phyloP scores from a whole-genome alignment of 2,113 vertebrate genomes.

The Morone chrysops region DNA sequence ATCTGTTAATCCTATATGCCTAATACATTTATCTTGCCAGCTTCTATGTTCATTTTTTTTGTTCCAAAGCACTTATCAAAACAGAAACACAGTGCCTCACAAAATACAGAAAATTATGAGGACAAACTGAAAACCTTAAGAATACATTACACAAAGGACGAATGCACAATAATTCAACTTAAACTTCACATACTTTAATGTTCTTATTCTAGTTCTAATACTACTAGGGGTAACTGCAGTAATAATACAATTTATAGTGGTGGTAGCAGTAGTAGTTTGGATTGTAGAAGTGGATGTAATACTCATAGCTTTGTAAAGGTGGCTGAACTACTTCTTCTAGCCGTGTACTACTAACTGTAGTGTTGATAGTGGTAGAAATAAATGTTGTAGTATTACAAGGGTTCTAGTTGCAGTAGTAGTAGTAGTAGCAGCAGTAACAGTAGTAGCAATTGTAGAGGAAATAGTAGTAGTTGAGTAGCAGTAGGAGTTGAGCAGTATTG shows the following conservation, averaged over 20 bases:
- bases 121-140: background rate
- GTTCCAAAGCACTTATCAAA: background rate
- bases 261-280: background rate
- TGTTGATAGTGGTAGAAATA: too few relatives aligned
- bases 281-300: background rate
- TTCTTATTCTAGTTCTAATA: too few relatives aligned
- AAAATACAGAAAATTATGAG: background rate
- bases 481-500: background rate
- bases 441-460: background rate
- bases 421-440: too few relatives aligned
- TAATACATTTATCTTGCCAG: slow-evolving; percentile 4
- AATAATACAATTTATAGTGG: background rate
- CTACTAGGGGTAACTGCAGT: too few relatives aligned
- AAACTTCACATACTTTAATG: too few relatives aligned
- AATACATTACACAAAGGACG: background rate
- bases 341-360: too few relatives aligned
- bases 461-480: background rate
- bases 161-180: background rate
- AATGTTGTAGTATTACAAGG: too few relatives aligned
- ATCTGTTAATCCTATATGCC: slow-evolving; percentile 3
- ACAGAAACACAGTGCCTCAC: background rate
- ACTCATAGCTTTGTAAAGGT: background rate
- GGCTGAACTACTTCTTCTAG: too few relatives aligned
- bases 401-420: background rate
- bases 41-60: background rate